These are phyloP conservation scores for Anseranas semipalmata DNA, from an alignment of 2,113 vertebrate genomes.

Conservation along the genomic window DNA sequence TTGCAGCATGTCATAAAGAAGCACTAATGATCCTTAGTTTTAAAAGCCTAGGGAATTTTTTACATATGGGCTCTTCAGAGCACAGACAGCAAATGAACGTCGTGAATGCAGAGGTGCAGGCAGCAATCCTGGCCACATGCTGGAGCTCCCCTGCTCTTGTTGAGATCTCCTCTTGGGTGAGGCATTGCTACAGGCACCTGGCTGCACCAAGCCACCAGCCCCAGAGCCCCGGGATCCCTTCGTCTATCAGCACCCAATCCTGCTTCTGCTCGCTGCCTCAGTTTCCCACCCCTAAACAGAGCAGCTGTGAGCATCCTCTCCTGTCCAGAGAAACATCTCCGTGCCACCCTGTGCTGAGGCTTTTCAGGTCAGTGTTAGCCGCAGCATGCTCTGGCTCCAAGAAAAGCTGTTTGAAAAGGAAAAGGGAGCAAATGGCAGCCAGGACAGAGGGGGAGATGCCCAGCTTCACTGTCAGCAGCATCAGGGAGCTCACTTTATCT, in stretches of 20 bases:
- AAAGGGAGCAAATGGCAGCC: not conserved
- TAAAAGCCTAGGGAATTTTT: constrained; percentile 71
- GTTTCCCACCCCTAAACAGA: not conserved
- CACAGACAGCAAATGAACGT: not conserved
- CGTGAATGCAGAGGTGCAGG: constrained; percentile 60
- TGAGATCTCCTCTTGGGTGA: not conserved
- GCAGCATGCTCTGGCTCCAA: not conserved
- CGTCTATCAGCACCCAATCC: not conserved
- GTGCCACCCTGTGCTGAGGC: fast-evolving
- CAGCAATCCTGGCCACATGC: not conserved
- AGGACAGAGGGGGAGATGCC: not conserved
- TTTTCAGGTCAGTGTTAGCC: not conserved
- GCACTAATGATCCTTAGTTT: constrained; percentile 76
- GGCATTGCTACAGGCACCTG: not conserved
- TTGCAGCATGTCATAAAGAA: constrained; percentile 77
- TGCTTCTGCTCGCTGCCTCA: not conserved
- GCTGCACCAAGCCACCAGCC: not conserved
- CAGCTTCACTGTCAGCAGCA: not conserved
- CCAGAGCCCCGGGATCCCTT: too few species aligned
- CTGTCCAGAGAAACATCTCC: not conserved
- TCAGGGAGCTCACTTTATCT: not conserved
- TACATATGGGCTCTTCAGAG: constrained; percentile 5
- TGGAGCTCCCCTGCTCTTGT: not conserved
- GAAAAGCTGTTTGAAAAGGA: not conserved
- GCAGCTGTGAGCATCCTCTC: not conserved